phyloP scores from a whole-genome alignment of 2,797 vertebrate genomes.

The Chelmon rostratus region DNA sequence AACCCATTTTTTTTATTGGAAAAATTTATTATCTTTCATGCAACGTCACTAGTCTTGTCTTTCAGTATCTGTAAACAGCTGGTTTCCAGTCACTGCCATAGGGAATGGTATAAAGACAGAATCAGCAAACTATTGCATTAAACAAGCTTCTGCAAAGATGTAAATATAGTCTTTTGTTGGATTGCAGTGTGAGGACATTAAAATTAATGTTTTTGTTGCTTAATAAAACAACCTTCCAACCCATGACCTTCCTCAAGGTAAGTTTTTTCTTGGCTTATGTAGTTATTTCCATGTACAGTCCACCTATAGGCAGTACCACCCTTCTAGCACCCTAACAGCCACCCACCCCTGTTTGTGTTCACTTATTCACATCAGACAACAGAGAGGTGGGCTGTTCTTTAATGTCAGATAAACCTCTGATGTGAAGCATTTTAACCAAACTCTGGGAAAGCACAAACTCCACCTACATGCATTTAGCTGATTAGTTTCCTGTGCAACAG shows the following conservation, averaged over 20 bases:
- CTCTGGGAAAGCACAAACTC: constrained; percentile 45
- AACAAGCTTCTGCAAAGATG: too few species aligned
- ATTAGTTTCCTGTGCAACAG: constrained; percentile 75
- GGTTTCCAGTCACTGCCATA: too few species aligned
- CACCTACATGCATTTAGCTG: constrained; percentile 60
- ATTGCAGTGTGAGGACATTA: neutral
- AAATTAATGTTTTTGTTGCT: neutral
- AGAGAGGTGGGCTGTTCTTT: constrained; percentile 16
- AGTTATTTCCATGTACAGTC: constrained; percentile 1
- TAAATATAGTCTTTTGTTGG: neutral
- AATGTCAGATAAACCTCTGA: constrained; percentile 26
- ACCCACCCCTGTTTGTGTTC: constrained; percentile 12
- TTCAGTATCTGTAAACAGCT: too few species aligned
- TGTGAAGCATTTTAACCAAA: constrained; percentile 44
- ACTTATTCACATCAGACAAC: constrained; percentile 16
- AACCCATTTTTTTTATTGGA: too few species aligned
- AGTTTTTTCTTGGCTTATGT: neutral
- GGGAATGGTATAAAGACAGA: too few species aligned
- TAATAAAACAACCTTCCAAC: neutral
- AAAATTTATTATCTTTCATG: too few species aligned
- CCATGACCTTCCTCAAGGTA: neutral
- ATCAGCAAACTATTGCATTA: too few species aligned
- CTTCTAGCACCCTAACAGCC: neutral
- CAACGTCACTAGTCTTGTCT: too few species aligned
- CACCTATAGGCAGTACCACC: neutral